Evolutionary conservation across 2,888 invertebrate species (phyloP).

Genomic region (Cephus runcator): DNA sequence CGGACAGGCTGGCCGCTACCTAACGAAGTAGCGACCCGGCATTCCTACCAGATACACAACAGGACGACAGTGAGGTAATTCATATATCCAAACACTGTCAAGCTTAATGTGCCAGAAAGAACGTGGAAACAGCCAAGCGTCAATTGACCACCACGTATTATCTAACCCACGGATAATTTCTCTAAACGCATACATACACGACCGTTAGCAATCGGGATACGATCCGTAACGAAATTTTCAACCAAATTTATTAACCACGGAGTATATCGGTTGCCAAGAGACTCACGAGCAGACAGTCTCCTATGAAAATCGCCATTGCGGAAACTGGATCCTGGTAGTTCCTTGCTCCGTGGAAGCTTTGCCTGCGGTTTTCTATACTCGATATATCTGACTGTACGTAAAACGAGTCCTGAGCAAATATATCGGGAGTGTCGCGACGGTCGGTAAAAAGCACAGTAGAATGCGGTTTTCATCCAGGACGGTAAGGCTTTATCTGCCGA

Average conservation of each 20-base stretch:
- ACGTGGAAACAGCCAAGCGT: neutral
- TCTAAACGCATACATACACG: neutral
- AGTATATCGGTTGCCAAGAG: neutral
- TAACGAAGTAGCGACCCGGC: neutral
- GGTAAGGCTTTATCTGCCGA: neutral
- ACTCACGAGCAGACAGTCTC: neutral
- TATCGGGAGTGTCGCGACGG: neutral
- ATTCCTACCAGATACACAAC: neutral
- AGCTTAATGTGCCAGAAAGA: neutral
- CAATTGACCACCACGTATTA: neutral
- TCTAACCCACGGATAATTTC: neutral
- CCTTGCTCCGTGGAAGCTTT: neutral
- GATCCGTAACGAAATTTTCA: neutral
- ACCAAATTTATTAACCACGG: neutral
- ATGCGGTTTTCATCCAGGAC: neutral
- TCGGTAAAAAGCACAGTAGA: neutral
- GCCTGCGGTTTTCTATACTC: neutral
- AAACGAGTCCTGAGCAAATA: neutral
- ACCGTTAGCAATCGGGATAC: neutral
- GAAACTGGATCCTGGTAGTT: neutral
- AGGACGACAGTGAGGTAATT: neutral
- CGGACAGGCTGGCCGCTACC: neutral
- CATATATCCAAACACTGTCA: neutral
- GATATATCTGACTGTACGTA: neutral
- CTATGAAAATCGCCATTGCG: neutral